Evolutionary conservation across 2,797 vertebrate genomes (phyloP), one percentile per base, ranked within the genome.

Genomic region (Pristis pectinata): DNA sequence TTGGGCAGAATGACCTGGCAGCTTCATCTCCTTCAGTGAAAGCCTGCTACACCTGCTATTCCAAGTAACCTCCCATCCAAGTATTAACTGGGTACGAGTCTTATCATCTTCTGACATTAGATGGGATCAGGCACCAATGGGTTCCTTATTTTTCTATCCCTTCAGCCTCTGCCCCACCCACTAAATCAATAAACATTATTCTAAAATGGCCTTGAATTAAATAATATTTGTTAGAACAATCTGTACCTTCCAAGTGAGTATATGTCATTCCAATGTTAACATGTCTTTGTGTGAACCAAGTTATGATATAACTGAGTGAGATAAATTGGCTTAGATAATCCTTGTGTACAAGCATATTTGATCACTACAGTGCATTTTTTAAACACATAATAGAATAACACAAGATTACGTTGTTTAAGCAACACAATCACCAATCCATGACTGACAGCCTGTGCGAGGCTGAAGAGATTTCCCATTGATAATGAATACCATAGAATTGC

Each of bases 201-300:
- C 22, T 17, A 17, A 76, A 72, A n/a, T 49, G 7, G 1, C 44
- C 72, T 72, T 94, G 92, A 72, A 67, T 94, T 94, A 53, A 94
- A 72, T 76, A 22, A 91, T 76, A 19, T 67, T 37, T 74, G 10
- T 9, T n/a, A n/a, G n/a, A n/a, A n/a, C n/a, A n/a, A n/a, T n/a
- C n/a, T n/a, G n/a, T n/a, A n/a, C n/a, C n/a, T n/a, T n/a, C 53
- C 13, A 41, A 76, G 53, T 76, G 41, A 49, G 49, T 94, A 53
- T 67, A 94, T 94, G 92, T 70, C 67, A 94, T 76, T 94, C 92
- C 92, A 74, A 30, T 64, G 59, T 24, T 67, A 8, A 61, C n/a
- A 67, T 22, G 27, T 59, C 49, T 82, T 56, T 85, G 82, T 34
- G 49, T 85, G 80, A 83, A 83, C 83, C 59, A 56, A 44, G 41